phyloP scores from a whole-genome alignment of 1,140 invertebrate genomes.

The Drosophila cardini region DNA sequence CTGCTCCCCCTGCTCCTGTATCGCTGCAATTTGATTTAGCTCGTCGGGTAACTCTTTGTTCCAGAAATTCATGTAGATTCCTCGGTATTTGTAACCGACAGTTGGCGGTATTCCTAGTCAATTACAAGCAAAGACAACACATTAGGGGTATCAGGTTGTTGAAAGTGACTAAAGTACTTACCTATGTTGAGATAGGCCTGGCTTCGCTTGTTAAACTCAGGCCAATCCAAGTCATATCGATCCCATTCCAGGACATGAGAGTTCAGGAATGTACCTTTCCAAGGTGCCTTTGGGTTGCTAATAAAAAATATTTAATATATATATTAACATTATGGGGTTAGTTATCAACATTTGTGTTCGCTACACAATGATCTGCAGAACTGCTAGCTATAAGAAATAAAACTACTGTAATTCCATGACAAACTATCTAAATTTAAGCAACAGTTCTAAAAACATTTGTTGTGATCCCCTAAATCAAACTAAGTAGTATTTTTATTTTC shows the following conservation, averaged over 20 bases:
- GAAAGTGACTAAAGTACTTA: slow-evolving; percentile 84
- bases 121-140: neutral
- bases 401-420: too few species aligned
- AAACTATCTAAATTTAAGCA: too few species aligned
- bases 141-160: neutral
- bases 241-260: slow-evolving; percentile 87
- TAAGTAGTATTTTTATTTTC: neutral
- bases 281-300: slow-evolving; percentile 91
- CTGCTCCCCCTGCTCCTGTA: slow-evolving; percentile 70
- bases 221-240: slow-evolving; percentile 91
- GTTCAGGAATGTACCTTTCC: slow-evolving; percentile 86
- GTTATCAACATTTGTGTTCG: too few species aligned
- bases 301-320: neutral
- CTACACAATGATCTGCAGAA: too few species aligned
- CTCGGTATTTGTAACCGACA: slow-evolving; percentile 87
- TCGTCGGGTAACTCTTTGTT: slow-evolving; percentile 88
- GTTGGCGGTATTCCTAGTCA: slow-evolving; percentile 88
- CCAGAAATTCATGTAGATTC: slow-evolving; percentile 90
- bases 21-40: slow-evolving; percentile 85
- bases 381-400: too few species aligned
- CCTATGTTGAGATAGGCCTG: slow-evolving; percentile 91
- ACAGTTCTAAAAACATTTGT: too few species aligned
- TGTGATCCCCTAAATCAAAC: too few species aligned
- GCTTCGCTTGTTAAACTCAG: slow-evolving; percentile 89
- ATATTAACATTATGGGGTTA: too few species aligned